These are phyloP conservation scores for Poecilia velifera DNA, from an alignment of 2,797 vertebrate species.

Conservation along the genomic window DNA sequence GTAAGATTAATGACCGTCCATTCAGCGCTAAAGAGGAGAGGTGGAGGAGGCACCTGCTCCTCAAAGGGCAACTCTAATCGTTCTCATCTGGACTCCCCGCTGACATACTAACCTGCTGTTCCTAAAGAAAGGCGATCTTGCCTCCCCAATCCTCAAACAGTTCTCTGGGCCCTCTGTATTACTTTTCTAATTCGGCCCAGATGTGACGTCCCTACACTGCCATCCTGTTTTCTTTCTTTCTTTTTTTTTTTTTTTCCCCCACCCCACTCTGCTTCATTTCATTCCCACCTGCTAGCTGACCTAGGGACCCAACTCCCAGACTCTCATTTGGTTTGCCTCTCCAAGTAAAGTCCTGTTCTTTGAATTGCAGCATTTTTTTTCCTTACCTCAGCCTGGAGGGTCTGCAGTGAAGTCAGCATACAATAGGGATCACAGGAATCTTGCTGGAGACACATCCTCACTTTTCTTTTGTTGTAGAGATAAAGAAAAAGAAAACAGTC, in stretches of 20 bases:
- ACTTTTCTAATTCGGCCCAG: conserved; percentile 91
- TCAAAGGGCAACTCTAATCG: conserved; percentile 86
- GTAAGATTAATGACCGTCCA: conserved; percentile 77
- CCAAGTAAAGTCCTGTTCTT: conserved; percentile 78
- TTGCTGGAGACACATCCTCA: conserved; percentile 53
- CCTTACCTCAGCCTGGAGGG: conserved; percentile 64
- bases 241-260: conserved; percentile 6
- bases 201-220: conserved; percentile 77
- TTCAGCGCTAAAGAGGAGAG: conserved; percentile 67
- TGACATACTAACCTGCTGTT: conserved; percentile 86
- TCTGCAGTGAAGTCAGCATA: conserved; percentile 62
- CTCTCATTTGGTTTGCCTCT: conserved; percentile 79
- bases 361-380: conserved; percentile 67
- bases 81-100: conserved; percentile 88
- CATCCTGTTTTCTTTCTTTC: conserved; percentile 61
- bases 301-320: conserved; percentile 70
- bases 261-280: conserved; percentile 76
- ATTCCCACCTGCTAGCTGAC: conserved; percentile 85
- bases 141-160: conserved; percentile 83
- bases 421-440: conserved; percentile 54
- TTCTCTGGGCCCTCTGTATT: conserved; percentile 84
- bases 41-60: conserved; percentile 82
- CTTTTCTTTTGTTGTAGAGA: conserved; percentile 67
- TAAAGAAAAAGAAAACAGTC: conserved; percentile 46
- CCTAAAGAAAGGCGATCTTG: conserved; percentile 81